Evolutionary conservation across 2,797 vertebrate genomes (phyloP).

Genomic region (Sebastiscus albofasciatus): DNA sequence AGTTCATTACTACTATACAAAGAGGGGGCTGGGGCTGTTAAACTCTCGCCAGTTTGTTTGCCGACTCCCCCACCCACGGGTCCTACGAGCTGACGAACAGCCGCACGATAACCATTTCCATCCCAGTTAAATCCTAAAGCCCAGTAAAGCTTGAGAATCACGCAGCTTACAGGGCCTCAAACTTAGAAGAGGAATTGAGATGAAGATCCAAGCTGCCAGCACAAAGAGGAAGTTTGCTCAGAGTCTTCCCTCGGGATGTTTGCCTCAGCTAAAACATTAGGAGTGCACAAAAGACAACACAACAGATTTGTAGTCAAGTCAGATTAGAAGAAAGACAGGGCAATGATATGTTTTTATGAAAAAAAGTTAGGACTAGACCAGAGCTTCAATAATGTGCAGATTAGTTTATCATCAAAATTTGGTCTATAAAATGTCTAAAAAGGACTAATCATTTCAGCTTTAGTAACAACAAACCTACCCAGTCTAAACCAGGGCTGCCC

Average conservation of each 20-base stretch:
- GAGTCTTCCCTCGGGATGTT: slow-evolving; percentile 33
- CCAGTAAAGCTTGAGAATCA: slow-evolving; percentile 52
- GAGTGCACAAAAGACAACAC: slow-evolving; percentile 10
- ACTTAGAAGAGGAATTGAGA: slow-evolving; percentile 32
- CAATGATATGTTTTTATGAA: neutral
- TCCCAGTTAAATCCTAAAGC: slow-evolving; percentile 57
- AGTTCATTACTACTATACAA: slow-evolving; percentile 67
- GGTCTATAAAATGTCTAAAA: neutral
- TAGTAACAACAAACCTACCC: neutral
- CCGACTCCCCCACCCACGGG: slow-evolving; percentile 24
- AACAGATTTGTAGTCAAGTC: slow-evolving; percentile 10
- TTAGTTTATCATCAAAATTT: neutral
- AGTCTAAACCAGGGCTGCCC: too few relatives aligned
- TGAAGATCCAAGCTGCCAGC: slow-evolving; percentile 41
- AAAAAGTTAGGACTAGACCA: neutral
- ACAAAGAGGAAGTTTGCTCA: slow-evolving; percentile 46
- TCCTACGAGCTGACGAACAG: slow-evolving; percentile 52
- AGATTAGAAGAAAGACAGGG: neutral
- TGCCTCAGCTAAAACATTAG: slow-evolving; percentile 16
- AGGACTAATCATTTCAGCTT: neutral
- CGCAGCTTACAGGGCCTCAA: slow-evolving; percentile 24
- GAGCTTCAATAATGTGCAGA: neutral
- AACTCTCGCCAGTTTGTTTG: slow-evolving; percentile 54
- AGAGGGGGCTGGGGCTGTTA: slow-evolving; percentile 51
- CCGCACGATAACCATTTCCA: slow-evolving; percentile 63